These are phyloP conservation scores for Mus caroli DNA, from an alignment of 2,797 vertebrate species.

Conservation along the genomic window DNA sequence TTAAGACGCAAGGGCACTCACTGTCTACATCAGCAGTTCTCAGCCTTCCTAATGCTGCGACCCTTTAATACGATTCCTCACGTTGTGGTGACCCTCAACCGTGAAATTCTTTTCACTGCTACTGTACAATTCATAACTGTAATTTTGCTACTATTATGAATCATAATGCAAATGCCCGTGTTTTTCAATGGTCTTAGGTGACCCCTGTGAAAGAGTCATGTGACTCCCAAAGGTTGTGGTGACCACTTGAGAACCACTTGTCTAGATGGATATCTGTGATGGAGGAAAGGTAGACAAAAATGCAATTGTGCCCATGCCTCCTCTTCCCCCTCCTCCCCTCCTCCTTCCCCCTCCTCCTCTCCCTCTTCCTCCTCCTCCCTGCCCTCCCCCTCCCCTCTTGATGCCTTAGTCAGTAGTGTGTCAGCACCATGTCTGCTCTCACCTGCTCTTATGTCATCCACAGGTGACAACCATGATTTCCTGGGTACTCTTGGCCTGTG, in stretches of 20 bases:
- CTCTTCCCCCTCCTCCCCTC: background rate
- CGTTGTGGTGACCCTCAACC: background rate
- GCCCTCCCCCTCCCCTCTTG: background rate
- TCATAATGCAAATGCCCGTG: background rate
- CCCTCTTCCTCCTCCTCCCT: too few relatives aligned
- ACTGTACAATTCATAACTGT: background rate
- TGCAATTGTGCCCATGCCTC: background rate
- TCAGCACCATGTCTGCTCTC: background rate
- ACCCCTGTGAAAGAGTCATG: too few relatives aligned
- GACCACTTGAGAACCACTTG: background rate
- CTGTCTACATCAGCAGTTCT: background rate
- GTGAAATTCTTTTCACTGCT: background rate
- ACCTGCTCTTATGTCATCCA: background rate
- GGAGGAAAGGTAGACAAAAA: background rate
- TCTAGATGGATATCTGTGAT: background rate
- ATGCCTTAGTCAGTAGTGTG: background rate
- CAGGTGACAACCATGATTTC: slow-evolving; percentile 91
- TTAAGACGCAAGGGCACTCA: background rate
- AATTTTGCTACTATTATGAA: background rate
- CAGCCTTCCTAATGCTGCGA: background rate
- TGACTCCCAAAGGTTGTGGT: too few relatives aligned
- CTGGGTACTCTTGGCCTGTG: slow-evolving; percentile 89
- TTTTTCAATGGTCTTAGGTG: background rate
- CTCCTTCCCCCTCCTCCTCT: background rate
- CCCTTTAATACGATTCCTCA: background rate